phyloP scores from a whole-genome alignment of 2,888 invertebrate genomes.

The Cylloceria caligata region DNA sequence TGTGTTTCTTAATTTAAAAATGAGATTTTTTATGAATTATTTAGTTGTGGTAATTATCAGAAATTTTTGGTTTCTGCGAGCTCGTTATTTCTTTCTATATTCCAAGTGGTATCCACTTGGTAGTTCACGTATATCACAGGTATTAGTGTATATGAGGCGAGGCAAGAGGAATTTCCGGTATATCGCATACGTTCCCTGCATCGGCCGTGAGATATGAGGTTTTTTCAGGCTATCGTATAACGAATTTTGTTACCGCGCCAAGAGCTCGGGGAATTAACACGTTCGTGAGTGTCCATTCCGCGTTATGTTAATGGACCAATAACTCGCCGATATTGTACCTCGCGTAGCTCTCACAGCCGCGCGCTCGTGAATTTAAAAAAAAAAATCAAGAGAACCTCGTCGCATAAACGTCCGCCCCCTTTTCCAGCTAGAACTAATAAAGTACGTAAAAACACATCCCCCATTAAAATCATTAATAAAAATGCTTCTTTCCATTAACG shows the following conservation, averaged over 20 bases:
- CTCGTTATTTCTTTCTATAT: conserved; percentile 46
- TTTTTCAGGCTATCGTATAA: conserved; percentile 64
- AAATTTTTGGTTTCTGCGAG: conserved; percentile 24
- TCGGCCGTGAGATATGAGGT: conserved; percentile 60
- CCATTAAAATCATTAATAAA: conserved; percentile 55
- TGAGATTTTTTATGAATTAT: conserved; percentile 58
- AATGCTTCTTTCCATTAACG: conserved; percentile 55
- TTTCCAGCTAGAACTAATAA: conserved; percentile 61
- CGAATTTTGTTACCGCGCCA: conserved; percentile 68
- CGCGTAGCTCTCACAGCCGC: conserved; percentile 43
- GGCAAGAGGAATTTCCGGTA: conserved; percentile 68
- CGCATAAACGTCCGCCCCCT: conserved; percentile 55
- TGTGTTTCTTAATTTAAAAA: conserved; percentile 36
- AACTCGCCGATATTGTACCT: conserved; percentile 70
- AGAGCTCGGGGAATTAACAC: conserved; percentile 69
- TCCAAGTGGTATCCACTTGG: conserved; percentile 54
- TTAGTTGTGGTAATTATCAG: conserved; percentile 19
- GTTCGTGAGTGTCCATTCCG: conserved; percentile 69
- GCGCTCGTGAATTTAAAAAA: conserved; percentile 53
- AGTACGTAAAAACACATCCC: conserved; percentile 38
- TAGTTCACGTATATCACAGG: conserved; percentile 28
- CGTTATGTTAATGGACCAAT: conserved; percentile 70
- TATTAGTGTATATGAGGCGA: conserved; percentile 44
- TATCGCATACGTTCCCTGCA: conserved; percentile 60
- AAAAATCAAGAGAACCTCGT: conserved; percentile 45